These are phyloP conservation scores for Battus philenor DNA, from an alignment of 1,140 invertebrate genomes.

Conservation along the genomic window DNA sequence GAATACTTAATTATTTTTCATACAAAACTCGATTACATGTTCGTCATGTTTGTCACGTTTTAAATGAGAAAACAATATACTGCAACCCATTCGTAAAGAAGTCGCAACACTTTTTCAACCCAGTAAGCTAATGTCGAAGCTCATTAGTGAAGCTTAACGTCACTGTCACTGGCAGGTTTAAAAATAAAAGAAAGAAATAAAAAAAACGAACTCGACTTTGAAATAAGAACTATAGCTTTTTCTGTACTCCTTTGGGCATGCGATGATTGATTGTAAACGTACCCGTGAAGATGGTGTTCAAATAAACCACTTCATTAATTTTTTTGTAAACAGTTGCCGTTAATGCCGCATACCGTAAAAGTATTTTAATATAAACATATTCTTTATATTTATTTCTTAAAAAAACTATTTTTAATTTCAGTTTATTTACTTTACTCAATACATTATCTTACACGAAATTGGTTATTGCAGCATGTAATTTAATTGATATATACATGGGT, in stretches of 20 bases:
- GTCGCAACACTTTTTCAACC: slow-evolving; percentile 39
- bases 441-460: no score
- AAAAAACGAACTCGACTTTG: slow-evolving; percentile 33
- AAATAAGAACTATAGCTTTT: slow-evolving; percentile 57
- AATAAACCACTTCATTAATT: slow-evolving; percentile 28
- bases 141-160: slow-evolving; percentile 69
- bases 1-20: neutral
- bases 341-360: neutral
- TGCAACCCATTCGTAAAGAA: slow-evolving; percentile 57
- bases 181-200: slow-evolving; percentile 49
- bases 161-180: slow-evolving; percentile 68
- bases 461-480: no score
- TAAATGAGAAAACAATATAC: slow-evolving; percentile 15
- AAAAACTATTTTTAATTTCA: no score
- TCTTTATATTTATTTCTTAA: no score
- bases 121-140: slow-evolving; percentile 66
- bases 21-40: neutral
- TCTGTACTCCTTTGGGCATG: slow-evolving; percentile 36
- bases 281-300: slow-evolving; percentile 10
- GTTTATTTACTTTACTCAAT: no score
- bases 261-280: slow-evolving; percentile 52
- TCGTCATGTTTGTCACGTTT: slow-evolving; percentile 11
- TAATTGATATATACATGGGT: no score
- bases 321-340: slow-evolving; percentile 10
- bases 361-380: no score